Evolutionary conservation across 2,797 vertebrate genomes (phyloP).

Genomic region (Aulostomus chinensis): DNA sequence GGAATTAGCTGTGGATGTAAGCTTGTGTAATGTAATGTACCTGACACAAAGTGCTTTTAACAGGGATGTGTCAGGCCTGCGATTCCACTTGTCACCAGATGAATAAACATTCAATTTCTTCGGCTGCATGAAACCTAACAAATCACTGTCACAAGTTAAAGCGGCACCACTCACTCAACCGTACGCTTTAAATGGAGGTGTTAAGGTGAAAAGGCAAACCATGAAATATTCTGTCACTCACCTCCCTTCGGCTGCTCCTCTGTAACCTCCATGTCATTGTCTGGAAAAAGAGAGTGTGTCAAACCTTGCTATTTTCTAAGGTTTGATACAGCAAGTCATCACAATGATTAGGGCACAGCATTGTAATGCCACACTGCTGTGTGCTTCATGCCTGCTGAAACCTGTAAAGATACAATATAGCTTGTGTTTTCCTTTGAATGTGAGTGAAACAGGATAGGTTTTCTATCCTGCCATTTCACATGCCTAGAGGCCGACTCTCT

Average conservation of each 20-base stretch:
- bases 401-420: too few relatives aligned
- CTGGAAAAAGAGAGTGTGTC: slow-evolving; percentile 62
- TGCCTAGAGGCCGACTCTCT: slow-evolving; percentile 18
- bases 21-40: slow-evolving; percentile 69
- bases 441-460: slow-evolving; percentile 2
- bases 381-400: neutral
- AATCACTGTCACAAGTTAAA: slow-evolving; percentile 57
- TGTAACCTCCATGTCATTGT: slow-evolving; percentile 74
- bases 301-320: slow-evolving; percentile 44
- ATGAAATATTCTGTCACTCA: slow-evolving; percentile 78
- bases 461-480: slow-evolving; percentile 1
- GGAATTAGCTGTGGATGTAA: slow-evolving; percentile 68
- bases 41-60: slow-evolving; percentile 73
- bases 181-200: slow-evolving; percentile 65
- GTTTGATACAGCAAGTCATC: slow-evolving; percentile 26
- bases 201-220: slow-evolving; percentile 69
- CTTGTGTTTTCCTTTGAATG: neutral
- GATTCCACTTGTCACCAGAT: slow-evolving; percentile 64
- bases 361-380: slow-evolving; percentile 6
- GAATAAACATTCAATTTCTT: slow-evolving; percentile 71
- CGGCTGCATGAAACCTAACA: slow-evolving; percentile 39
- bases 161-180: slow-evolving; percentile 56
- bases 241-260: slow-evolving; percentile 73
- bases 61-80: slow-evolving; percentile 39
- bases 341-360: slow-evolving; percentile 11